Evolutionary conservation across 2,797 vertebrate species (phyloP), one percentile per base, ranked within the genome.

Genomic region (Acestrorhynchus altus): DNA sequence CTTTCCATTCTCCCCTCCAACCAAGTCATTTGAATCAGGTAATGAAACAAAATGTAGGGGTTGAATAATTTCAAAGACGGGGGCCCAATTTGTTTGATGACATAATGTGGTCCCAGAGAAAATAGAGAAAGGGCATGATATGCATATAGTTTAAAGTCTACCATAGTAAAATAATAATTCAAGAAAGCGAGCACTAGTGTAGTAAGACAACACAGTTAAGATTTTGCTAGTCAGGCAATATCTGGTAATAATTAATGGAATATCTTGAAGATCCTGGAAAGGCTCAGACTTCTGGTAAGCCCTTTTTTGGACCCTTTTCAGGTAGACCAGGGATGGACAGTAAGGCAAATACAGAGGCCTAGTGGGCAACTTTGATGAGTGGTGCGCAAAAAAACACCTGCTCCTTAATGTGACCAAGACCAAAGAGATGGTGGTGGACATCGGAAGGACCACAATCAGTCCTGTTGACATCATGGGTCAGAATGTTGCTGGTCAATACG

Each of bases 1-100:
- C 70, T 67, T 54, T 72, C 68, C 52, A 77, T 69, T 63, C 31
- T 52, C 28, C 73, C 61, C 56, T 35, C 63, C 52, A 35, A 57
- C 39, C 60, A 78, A 72, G 39, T 73, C 52, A 79, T 79, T 67
- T 72, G 76, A 73, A 72, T 65, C 52, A 20, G 61, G 61, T 79
- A 73, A 79, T 73, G 77, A 74, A 77, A 68, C n/a, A 60, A 77
- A 72, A 51, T 60, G 42, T 20, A 39, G 63, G 42, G 70, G 22
- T 56, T 67, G 64, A 74, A 60, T 49, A 26, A 61, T 60, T 65
- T 69, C 42, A 79, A 54, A 79, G 31, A 68, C n/a, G 51, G 52
- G 18, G 35, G 26, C 51, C 63, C 22, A 18, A 66, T 73, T 66
- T 72, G 61, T 72, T 66, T 59, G 64, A 79, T 51, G 77, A 57